phyloP scores from a whole-genome alignment of 2,888 invertebrate species.

The Idaea straminata region DNA sequence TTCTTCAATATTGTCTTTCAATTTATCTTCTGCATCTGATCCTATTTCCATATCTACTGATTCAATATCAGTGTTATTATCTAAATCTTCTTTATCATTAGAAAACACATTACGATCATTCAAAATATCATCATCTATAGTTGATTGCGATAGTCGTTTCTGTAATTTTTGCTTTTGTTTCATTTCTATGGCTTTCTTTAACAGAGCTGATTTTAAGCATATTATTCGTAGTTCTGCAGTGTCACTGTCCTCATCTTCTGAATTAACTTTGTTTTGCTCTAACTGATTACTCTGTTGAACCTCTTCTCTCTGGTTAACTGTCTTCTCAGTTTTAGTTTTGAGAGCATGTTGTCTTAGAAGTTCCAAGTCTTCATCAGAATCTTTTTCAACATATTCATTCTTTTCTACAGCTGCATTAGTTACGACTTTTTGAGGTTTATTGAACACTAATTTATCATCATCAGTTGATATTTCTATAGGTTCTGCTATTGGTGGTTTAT shows the following conservation, averaged over 20 bases:
- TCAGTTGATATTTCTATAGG: slow-evolving; percentile 24
- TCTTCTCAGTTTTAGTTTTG: slow-evolving; percentile 61
- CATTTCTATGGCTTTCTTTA: slow-evolving; percentile 83
- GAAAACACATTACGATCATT: slow-evolving; percentile 35
- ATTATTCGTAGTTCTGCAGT: slow-evolving; percentile 82
- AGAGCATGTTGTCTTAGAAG: slow-evolving; percentile 66
- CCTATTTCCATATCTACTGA: slow-evolving; percentile 78
- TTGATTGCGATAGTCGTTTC: slow-evolving; percentile 60
- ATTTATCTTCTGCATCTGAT: slow-evolving; percentile 66
- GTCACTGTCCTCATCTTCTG: slow-evolving; percentile 81
- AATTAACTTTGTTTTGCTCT: slow-evolving; percentile 39
- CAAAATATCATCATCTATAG: slow-evolving; percentile 51
- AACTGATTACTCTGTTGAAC: not conserved
- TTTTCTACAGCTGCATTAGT: slow-evolving; percentile 10
- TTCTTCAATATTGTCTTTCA: slow-evolving; percentile 43
- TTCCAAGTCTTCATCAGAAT: slow-evolving; percentile 75
- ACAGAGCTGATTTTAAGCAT: slow-evolving; percentile 84
- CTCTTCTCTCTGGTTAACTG: not conserved
- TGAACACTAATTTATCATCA: slow-evolving; percentile 22
- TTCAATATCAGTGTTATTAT: slow-evolving; percentile 72
- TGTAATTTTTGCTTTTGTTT: slow-evolving; percentile 69
- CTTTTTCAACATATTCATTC: slow-evolving; percentile 30
- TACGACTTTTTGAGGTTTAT: not conserved
- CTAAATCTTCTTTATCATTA: slow-evolving; percentile 41
- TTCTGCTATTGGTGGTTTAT: slow-evolving; percentile 8